These are phyloP conservation scores for Phoxinus dragarum DNA, from an alignment of 2,797 vertebrate species.

Conservation along the genomic window DNA sequence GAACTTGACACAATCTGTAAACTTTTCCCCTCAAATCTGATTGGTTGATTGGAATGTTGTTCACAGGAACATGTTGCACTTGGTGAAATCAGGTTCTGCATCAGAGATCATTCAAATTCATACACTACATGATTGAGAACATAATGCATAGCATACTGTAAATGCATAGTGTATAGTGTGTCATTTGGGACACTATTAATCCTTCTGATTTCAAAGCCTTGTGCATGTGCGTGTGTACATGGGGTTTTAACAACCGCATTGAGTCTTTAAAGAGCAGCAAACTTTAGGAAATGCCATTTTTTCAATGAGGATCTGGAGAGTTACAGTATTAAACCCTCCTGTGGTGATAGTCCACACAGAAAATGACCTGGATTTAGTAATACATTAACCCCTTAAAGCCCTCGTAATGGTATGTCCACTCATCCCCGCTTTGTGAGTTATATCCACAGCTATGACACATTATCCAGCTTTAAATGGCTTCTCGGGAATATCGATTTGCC, in stretches of 20 bases:
- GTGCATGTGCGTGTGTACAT: background rate
- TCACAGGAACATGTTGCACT: too few species aligned
- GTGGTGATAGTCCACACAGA: slow-evolving; percentile 9
- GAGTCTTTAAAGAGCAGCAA: slow-evolving; percentile 17
- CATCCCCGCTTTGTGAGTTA: slow-evolving; percentile 28
- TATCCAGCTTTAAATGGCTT: slow-evolving; percentile 36
- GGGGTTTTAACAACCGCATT: slow-evolving; percentile 1
- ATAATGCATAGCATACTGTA: background rate
- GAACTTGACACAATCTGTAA: too few species aligned
- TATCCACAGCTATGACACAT: slow-evolving; percentile 11
- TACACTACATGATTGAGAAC: background rate
- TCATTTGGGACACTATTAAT: background rate
- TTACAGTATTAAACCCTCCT: slow-evolving; percentile 34
- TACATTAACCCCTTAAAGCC: slow-evolving; percentile 45
- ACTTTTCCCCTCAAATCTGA: too few species aligned
- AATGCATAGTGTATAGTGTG: too few species aligned
- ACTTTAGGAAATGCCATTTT: slow-evolving; percentile 56
- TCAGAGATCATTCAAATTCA: too few species aligned
- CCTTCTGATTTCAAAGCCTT: background rate
- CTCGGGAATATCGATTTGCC: slow-evolving; percentile 40
- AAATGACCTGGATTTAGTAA: slow-evolving; percentile 43
- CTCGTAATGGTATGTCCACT: slow-evolving; percentile 39
- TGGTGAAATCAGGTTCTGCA: too few species aligned
- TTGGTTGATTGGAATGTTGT: too few species aligned
- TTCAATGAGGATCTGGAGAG: slow-evolving; percentile 50